These are phyloP conservation scores for Cichlasoma orientale DNA, from an alignment of 2,797 vertebrate species.

Conservation along the genomic window DNA sequence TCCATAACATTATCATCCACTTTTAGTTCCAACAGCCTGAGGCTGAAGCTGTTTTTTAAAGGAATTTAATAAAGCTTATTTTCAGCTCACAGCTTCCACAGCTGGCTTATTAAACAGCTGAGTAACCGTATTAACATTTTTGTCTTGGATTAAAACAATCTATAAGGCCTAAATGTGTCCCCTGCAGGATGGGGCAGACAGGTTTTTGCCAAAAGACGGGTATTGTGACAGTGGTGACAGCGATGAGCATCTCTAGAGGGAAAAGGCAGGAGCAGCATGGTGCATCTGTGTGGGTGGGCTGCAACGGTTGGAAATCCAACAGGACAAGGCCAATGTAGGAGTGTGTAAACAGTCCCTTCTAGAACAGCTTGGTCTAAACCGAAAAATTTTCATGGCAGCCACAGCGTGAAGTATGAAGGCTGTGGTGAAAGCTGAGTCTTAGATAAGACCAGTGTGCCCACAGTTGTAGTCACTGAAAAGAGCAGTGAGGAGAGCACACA, in stretches of 20 bases:
- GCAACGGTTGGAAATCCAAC: conserved; percentile 3
- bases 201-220: background rate
- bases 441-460: background rate
- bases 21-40: conserved; percentile 35
- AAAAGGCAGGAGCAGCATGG: background rate
- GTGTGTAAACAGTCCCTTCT: conserved; percentile 5
- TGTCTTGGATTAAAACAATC: conserved; percentile 65
- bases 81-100: conserved; percentile 63
- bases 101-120: conserved; percentile 69
- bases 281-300: background rate
- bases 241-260: background rate
- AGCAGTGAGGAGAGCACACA: background rate
- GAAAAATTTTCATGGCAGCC: background rate
- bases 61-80: conserved; percentile 62
- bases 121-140: conserved; percentile 68
- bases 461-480: conserved; percentile 6
- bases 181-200: conserved; percentile 5
- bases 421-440: background rate
- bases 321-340: background rate
- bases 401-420: background rate
- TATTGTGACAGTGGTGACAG: background rate
- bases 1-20: conserved; percentile 47
- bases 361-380: background rate
- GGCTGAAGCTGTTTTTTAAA: conserved; percentile 37
- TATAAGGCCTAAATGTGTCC: conserved; percentile 46